phyloP scores from a whole-genome alignment of 2,888 invertebrate genomes.

The Drosophila quinaria region DNA sequence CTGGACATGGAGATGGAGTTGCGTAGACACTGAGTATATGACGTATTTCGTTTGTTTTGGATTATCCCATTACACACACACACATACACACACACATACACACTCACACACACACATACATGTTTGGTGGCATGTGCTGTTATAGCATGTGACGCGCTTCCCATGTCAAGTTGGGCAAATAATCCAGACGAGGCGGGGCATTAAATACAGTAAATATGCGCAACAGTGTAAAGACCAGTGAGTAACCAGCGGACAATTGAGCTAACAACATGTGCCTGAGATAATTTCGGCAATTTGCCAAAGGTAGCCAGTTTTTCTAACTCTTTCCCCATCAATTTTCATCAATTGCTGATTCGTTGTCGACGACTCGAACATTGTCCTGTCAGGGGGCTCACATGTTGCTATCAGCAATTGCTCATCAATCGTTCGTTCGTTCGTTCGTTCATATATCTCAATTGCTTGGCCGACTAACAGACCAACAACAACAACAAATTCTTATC shows the following conservation, averaged over 20 bases:
- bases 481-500: slow-evolving; percentile 48
- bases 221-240: slow-evolving; percentile 43
- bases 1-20: neutral
- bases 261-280: slow-evolving; percentile 34
- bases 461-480: slow-evolving; percentile 38
- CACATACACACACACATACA: neutral
- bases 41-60: slow-evolving; percentile 16
- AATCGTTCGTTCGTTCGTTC: slow-evolving; percentile 39
- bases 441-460: slow-evolving; percentile 44
- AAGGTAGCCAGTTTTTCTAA: slow-evolving; percentile 11
- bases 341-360: slow-evolving; percentile 10
- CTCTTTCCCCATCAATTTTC: neutral
- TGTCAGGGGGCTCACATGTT: slow-evolving; percentile 15
- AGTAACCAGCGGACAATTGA: slow-evolving; percentile 38
- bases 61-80: slow-evolving; percentile 29
- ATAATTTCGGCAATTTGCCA: slow-evolving; percentile 49
- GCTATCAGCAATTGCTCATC: slow-evolving; percentile 50
- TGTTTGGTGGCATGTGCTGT: slow-evolving; percentile 14
- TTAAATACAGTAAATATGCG: slow-evolving; percentile 28
- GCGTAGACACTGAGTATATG: slow-evolving; percentile 8
- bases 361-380: slow-evolving; percentile 10
- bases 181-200: neutral
- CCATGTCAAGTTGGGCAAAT: slow-evolving; percentile 57
- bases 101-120: no score
- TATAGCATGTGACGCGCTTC: slow-evolving; percentile 63